These are phyloP conservation scores for Aleiodes leptofemur DNA, from an alignment of 2,888 invertebrate genomes.

Conservation along the genomic window DNA sequence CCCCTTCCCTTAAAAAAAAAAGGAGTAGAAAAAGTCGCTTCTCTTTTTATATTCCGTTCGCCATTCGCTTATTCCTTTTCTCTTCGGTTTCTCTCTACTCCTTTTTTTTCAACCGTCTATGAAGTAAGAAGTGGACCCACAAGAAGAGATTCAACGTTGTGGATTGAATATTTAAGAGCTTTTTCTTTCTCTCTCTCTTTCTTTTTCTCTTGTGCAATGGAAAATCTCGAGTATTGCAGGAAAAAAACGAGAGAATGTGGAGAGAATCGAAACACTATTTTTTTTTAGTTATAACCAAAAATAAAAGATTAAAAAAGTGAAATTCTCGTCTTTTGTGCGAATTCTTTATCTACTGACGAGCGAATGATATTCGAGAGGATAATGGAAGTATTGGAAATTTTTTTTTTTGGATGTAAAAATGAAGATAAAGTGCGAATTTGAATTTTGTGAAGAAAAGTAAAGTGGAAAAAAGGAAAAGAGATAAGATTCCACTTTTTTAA, in stretches of 20 bases:
- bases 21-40: not conserved
- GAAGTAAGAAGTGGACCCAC: conserved; percentile 34
- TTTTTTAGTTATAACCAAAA: too few relatives aligned
- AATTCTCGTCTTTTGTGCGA: too few relatives aligned
- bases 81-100: not conserved
- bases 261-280: conserved; percentile 24
- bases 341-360: not conserved
- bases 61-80: conserved; percentile 14
- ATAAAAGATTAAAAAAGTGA: too few relatives aligned
- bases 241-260: conserved; percentile 42
- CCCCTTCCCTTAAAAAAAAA: not conserved
- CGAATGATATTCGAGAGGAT: not conserved
- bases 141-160: conserved; percentile 45
- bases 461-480: not conserved
- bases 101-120: not conserved
- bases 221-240: conserved; percentile 67
- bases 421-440: conserved; percentile 4
- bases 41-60: conserved; percentile 18
- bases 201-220: conserved; percentile 50
- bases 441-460: not conserved
- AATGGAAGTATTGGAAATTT: too few relatives aligned
- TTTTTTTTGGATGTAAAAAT: conserved; percentile 10
- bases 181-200: conserved; percentile 18
- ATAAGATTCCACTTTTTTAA: not conserved
- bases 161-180: conserved; percentile 70